These are phyloP conservation scores for Himalopsyche japonica DNA, from an alignment of 2,888 invertebrate genomes.

Conservation along the genomic window DNA sequence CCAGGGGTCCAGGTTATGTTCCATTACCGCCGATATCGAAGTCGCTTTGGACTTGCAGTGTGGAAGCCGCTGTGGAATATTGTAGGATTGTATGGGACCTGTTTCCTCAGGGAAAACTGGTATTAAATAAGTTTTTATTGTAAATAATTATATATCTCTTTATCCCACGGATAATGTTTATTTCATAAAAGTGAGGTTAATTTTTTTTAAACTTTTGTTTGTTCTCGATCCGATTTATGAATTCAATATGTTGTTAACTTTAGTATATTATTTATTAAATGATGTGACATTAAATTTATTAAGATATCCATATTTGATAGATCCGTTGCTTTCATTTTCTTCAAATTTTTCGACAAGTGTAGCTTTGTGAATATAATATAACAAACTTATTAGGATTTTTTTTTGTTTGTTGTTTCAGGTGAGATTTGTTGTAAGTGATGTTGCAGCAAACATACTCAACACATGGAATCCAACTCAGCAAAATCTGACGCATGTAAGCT, in stretches of 20 bases:
- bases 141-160: not conserved
- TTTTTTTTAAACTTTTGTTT: no score
- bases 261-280: no score
- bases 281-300: no score
- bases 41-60: conserved; percentile 94
- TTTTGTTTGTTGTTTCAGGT: conserved; percentile 59
- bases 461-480: conserved; percentile 84
- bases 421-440: conserved; percentile 85
- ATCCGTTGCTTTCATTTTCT: no score
- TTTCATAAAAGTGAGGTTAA: not conserved
- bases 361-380: not conserved
- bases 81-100: conserved; percentile 96
- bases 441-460: conserved; percentile 81
- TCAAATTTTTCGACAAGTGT: no score
- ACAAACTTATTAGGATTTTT: not conserved
- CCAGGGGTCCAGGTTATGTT: conserved; percentile 70
- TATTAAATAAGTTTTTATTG: conserved; percentile 48
- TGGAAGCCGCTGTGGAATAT: conserved; percentile 94
- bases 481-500: conserved; percentile 80
- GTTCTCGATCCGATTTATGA: no score
- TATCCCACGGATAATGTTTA: not conserved
- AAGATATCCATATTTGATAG: no score
- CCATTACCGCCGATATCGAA: conserved; percentile 86
- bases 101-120: conserved; percentile 88
- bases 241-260: no score